These are phyloP conservation scores for Copsychus sechellarum DNA, from an alignment of 2,113 vertebrate genomes.

Conservation along the genomic window DNA sequence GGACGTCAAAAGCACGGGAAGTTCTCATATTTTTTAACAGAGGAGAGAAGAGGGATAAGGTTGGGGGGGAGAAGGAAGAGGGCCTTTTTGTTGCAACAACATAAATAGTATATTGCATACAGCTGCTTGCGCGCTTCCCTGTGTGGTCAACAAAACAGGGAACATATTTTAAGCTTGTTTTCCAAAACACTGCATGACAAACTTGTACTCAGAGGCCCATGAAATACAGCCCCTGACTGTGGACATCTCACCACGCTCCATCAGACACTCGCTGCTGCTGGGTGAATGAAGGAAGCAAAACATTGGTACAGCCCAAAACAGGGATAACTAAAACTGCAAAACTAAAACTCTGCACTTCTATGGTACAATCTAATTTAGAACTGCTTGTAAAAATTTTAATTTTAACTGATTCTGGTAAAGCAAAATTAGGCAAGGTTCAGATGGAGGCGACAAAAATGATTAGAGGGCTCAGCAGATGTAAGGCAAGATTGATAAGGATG, in stretches of 20 bases:
- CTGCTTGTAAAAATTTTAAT: not conserved
- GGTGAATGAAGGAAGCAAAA: not conserved
- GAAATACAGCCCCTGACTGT: not conserved
- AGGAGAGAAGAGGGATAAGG: not conserved
- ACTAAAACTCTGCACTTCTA: not conserved
- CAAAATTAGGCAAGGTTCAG: not conserved
- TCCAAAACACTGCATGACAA: slow-evolving; percentile 61
- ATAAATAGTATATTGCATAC: slow-evolving; percentile 17
- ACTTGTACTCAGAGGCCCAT: not conserved
- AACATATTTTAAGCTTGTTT: slow-evolving; percentile 63
- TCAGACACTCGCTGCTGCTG: not conserved
- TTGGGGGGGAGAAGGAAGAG: not conserved
- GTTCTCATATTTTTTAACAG: slow-evolving; percentile 29
- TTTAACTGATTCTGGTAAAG: not conserved
- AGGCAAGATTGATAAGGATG: slow-evolving; percentile 51
- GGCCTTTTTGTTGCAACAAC: slow-evolving; percentile 13
- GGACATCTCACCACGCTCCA: not conserved
- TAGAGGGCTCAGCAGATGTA: not conserved
- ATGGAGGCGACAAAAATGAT: slow-evolving; percentile 42
- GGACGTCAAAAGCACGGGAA: slow-evolving; percentile 39
- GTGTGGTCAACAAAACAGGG: slow-evolving; percentile 66
- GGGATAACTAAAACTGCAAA: not conserved
- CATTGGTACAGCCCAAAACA: not conserved
- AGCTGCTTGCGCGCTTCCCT: slow-evolving; percentile 45
- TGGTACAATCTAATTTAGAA: not conserved